Percentiles rank a stretch among this genome's conserved stretches.
phyloP scores from a whole-genome alignment of 2,888 invertebrate genomes.

The Cheilosia grossa region DNA sequence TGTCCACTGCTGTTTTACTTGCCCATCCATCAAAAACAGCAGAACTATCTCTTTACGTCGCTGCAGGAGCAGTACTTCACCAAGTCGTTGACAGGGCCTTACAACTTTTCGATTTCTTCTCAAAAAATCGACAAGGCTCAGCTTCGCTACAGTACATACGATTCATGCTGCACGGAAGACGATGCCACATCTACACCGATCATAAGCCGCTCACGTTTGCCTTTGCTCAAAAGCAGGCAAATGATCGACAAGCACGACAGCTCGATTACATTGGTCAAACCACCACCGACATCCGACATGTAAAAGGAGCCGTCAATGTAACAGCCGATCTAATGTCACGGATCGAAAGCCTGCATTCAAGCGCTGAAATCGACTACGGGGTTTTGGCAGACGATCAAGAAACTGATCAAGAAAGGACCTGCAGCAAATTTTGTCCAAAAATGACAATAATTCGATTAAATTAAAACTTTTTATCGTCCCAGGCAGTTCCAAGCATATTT shows the following conservation, averaged over 20 bases:
- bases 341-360: constrained; percentile 45
- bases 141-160: constrained; percentile 79
- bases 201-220: constrained; percentile 77
- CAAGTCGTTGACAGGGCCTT: constrained; percentile 76
- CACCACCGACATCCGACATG: constrained; percentile 69
- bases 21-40: constrained; percentile 25
- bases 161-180: constrained; percentile 76
- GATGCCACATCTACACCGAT: constrained; percentile 67
- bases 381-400: constrained; percentile 47
- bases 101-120: constrained; percentile 76
- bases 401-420: constrained; percentile 49
- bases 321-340: constrained; percentile 71
- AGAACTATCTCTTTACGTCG: constrained; percentile 33
- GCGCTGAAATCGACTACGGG: constrained; percentile 39
- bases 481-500: constrained; percentile 7
- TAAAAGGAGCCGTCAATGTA: constrained; percentile 66
- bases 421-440: constrained; percentile 14
- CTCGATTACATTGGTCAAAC: constrained; percentile 64
- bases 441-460: constrained; percentile 21
- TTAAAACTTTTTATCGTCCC: constrained; percentile 23
- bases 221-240: constrained; percentile 76
- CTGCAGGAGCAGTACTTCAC: constrained; percentile 30
- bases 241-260: constrained; percentile 56
- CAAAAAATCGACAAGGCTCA: constrained; percentile 78
- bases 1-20: constrained; percentile 26